Base-by-base conservation (phyloP, 2,113 vertebrate species). In the Boleophthalmus pectinirostris region DNA sequence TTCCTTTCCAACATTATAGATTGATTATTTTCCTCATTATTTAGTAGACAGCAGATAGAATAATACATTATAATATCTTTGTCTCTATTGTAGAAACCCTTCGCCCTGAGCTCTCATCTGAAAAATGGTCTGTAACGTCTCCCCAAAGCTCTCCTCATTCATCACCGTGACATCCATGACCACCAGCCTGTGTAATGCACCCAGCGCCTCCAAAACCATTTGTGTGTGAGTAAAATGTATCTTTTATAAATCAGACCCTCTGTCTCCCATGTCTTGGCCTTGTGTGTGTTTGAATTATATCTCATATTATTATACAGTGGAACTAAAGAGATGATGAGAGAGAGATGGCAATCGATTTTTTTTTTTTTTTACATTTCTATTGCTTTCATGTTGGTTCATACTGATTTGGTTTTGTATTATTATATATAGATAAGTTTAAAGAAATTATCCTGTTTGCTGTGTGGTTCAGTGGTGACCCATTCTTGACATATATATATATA, bases 231-330 rank as follows among this genome's bases (percentile, higher is more conserved):
- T 79, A 82, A 85, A 89, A 90, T 79, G 78, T 79, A 77, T 82
- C 65, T 65, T 73, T 75, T 14, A 57, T 87, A 87, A 91, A 92
- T 88, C 75, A 87, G 79, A 90, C 80, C 83, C 29, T n/a, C n/a
- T 68, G 63, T 75, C 71, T 47, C 54, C 69, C 69, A 67, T 74
- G 71, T 77, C 72, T 70, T 73, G 58, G 83, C 70, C 69, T 79
- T 33, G 43, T 61, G 43, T 33, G 58, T 25, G 54, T 21, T 60
- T 43, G 65, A 38, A 69, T 46, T 33, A 51, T 13, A n/a, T 65
- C 18, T 23, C 0, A 5, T 43, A 15, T 15, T 58, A 13, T n/a
- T 7, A 61, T 75, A 73, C 38, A 67, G 66, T 69, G 58, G 53
- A 53, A 69, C 57, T 14, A 77, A 83, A 68, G 13, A n/a, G n/a